Percentiles rank a stretch among this genome's conserved stretches.
Evolutionary conservation across 2,888 invertebrate genomes (phyloP).

Genomic region (Cephonodes hylas): DNA sequence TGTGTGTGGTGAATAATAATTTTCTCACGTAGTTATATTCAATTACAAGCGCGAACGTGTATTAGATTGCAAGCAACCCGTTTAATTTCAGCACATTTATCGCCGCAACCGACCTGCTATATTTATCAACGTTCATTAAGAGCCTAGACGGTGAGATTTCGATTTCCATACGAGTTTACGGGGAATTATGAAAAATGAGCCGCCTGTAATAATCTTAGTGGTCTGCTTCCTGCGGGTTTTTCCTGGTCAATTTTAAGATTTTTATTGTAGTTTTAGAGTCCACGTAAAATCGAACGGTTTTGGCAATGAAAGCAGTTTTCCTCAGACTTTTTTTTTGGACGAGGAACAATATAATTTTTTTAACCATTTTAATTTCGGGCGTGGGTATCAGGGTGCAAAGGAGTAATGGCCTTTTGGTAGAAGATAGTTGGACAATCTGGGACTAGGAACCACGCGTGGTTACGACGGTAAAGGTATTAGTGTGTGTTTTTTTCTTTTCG

Average conservation of each 20-base stretch:
- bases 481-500: background rate
- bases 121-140: background rate
- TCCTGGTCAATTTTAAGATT: too few species aligned
- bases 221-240: too few species aligned
- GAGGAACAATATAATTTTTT: too few species aligned
- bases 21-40: conserved; percentile 11
- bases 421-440: too few species aligned
- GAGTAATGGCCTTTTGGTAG: too few species aligned
- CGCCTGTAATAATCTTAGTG: background rate
- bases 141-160: background rate
- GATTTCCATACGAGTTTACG: background rate
- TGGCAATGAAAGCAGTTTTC: background rate
- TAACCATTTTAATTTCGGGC: too few species aligned
- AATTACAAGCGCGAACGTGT: conserved; percentile 9
- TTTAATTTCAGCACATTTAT: conserved; percentile 5
- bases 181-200: background rate
- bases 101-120: background rate
- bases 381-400: too few species aligned
- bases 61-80: conserved; percentile 1
- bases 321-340: too few species aligned
- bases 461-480: too few species aligned
- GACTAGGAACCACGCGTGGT: too few species aligned
- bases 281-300: too few species aligned
- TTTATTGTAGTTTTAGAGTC: too few species aligned
- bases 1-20: background rate